Conservation (phyloP, 1,140 invertebrate genomes). For the Panagrolaimus sp. region DNA sequence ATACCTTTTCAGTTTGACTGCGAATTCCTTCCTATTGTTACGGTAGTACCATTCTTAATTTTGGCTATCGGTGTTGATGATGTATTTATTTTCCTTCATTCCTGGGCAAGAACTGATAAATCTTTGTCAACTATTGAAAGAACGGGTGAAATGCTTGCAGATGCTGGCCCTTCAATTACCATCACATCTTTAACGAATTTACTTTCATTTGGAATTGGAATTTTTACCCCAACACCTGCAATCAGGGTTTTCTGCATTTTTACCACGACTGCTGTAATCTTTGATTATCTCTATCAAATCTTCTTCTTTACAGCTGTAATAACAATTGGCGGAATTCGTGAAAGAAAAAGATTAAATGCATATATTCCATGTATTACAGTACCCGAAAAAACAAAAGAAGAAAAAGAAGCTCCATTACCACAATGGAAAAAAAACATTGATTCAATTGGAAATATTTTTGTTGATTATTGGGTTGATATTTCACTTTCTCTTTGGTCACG, state of each 20-base stretch:
- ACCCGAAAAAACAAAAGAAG: constrained; percentile 18
- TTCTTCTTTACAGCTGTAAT: constrained; percentile 57
- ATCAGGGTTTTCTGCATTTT: constrained; percentile 64
- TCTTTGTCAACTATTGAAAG: constrained; percentile 58
- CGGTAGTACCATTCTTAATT: constrained; percentile 55
- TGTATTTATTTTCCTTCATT: constrained; percentile 57
- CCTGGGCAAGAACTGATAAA: constrained; percentile 46
- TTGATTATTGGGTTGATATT: constrained; percentile 52
- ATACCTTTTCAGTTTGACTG: constrained; percentile 29
- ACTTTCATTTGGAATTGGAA: constrained; percentile 88
- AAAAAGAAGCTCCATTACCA: background rate
- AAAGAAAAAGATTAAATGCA: constrained; percentile 42
- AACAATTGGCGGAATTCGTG: constrained; percentile 46
- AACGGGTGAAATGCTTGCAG: constrained; percentile 78
- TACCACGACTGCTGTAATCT: constrained; percentile 52
- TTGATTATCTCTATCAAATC: constrained; percentile 54
- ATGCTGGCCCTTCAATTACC: constrained; percentile 93
- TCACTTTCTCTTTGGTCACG: constrained; percentile 38
- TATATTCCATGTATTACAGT: constrained; percentile 46
- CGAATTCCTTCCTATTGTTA: constrained; percentile 55
- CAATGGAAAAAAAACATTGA: constrained; percentile 18
- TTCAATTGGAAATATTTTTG: constrained; percentile 25
- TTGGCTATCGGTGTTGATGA: constrained; percentile 56
- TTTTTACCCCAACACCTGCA: constrained; percentile 80
- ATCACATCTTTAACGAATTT: constrained; percentile 96